Evolutionary conservation across 2,888 invertebrate species (phyloP).

Genomic region (Arrhopalites spinosus): DNA sequence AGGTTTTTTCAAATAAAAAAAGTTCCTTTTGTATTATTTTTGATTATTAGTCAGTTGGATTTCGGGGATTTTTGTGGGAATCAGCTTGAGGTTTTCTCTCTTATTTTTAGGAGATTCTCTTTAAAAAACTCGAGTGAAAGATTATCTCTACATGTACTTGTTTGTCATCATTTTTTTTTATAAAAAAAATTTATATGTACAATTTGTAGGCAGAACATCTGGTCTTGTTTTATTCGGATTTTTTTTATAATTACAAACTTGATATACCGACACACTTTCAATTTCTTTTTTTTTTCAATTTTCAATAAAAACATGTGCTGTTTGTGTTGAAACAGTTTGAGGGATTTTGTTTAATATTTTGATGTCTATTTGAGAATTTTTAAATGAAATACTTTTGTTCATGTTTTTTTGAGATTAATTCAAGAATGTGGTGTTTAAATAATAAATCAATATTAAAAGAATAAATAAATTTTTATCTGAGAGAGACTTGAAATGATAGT

Average conservation of each 20-base stretch:
- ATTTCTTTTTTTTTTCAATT: not conserved
- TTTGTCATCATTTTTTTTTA: not conserved
- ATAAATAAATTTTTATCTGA: not conserved
- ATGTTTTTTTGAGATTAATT: too few relatives aligned
- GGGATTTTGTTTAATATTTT: too few relatives aligned
- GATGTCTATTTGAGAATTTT: too few relatives aligned
- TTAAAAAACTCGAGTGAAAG: not conserved
- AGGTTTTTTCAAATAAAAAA: constrained; percentile 3
- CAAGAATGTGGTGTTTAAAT: too few relatives aligned
- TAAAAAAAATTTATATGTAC: too few relatives aligned
- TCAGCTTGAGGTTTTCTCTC: constrained; percentile 5
- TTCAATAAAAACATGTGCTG: not conserved
- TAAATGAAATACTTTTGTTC: too few relatives aligned
- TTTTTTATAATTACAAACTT: too few relatives aligned
- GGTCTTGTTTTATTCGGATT: not conserved
- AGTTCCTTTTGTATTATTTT: constrained; percentile 1
- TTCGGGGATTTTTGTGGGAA: not conserved
- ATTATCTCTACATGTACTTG: not conserved
- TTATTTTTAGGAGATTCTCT: not conserved
- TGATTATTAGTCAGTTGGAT: not conserved
- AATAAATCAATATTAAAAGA: too few relatives aligned
- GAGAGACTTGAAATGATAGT: not conserved
- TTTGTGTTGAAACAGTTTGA: too few relatives aligned
- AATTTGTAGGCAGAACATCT: not conserved
- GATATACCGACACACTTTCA: not conserved